Conservation (phyloP, 2,888 invertebrate species). For the Syrista parreyssii region DNA sequence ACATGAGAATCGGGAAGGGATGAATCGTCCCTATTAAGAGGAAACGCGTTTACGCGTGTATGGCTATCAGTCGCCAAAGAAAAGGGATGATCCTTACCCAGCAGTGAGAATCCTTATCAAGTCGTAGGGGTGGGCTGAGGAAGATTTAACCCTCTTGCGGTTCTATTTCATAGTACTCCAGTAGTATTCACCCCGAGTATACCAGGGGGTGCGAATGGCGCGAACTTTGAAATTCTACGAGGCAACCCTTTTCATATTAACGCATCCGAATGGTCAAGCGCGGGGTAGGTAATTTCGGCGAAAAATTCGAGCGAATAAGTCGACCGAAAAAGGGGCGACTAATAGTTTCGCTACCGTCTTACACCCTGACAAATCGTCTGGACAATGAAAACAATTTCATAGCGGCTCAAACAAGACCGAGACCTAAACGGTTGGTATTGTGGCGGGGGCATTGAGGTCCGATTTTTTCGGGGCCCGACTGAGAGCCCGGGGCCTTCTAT, state of each 20-base stretch:
- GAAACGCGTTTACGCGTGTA: constrained; percentile 1
- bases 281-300: neutral
- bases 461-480: constrained; percentile 27
- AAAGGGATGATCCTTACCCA: neutral
- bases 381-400: constrained; percentile 64
- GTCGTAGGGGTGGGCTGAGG: neutral
- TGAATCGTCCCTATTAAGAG: neutral
- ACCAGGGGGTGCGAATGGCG: neutral
- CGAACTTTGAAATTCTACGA: neutral
- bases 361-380: constrained; percentile 62
- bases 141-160: neutral
- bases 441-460: constrained; percentile 30
- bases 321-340: constrained; percentile 37
- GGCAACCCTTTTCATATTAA: neutral
- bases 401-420: constrained; percentile 41
- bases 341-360: constrained; percentile 62
- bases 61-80: neutral
- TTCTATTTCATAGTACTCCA: neutral
- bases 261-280: neutral
- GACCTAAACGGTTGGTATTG: constrained; percentile 59
- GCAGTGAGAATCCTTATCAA: neutral
- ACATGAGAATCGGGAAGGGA: neutral
- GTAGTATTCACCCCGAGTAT: neutral
- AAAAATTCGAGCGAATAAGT: constrained; percentile 10
- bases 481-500: constrained; percentile 41